Evolutionary conservation across 2,888 invertebrate genomes (phyloP).

Genomic region (Blera fallax): DNA sequence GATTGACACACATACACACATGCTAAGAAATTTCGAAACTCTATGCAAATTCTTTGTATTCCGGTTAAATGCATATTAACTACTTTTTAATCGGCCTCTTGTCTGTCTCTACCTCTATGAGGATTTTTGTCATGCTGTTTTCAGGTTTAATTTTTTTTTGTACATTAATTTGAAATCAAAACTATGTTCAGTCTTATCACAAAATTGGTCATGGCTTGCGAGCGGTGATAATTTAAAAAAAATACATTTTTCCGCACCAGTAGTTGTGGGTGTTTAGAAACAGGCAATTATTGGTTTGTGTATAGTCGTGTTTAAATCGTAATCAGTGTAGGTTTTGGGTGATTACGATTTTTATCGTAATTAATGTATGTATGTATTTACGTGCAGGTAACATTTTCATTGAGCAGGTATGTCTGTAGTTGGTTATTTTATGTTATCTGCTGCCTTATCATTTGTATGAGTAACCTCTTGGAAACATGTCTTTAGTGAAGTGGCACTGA

Average conservation of each 20-base stretch:
- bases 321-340: not conserved
- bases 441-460: not conserved
- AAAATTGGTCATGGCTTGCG: not conserved
- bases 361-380: not conserved
- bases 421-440: not conserved
- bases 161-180: not conserved
- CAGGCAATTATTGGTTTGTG: not conserved
- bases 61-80: slow-evolving; percentile 30
- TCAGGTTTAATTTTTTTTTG: not conserved
- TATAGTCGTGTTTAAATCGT: not conserved
- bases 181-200: not conserved
- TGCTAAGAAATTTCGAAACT: not conserved
- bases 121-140: not conserved
- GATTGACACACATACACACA: not conserved
- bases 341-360: not conserved
- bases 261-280: not conserved
- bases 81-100: not conserved
- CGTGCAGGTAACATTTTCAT: not conserved
- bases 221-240: not conserved
- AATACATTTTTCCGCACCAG: not conserved
- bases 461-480: not conserved
- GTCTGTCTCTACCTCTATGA: not conserved
- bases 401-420: not conserved
- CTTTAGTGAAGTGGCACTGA: too few relatives aligned
- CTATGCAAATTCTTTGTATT: slow-evolving; percentile 18